A percentile compares a stretch with the other conserved stretches of the same genome.
These are phyloP conservation scores for Menidia menidia DNA, from an alignment of 2,797 vertebrate genomes.

Conservation along the genomic window DNA sequence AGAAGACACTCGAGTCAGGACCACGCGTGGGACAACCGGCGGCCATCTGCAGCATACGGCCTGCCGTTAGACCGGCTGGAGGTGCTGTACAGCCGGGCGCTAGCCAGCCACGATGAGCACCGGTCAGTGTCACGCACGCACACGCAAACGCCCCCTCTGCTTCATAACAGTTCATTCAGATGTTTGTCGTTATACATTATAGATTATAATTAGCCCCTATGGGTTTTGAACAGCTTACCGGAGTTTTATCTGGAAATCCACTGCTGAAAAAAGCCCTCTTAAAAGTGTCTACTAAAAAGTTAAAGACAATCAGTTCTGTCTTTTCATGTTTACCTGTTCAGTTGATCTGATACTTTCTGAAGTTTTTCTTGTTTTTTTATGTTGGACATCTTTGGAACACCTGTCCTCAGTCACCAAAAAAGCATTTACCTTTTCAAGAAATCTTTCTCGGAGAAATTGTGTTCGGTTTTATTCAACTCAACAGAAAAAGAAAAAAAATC, in stretches of 20 bases:
- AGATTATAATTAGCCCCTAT: not conserved
- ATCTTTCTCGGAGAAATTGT: not conserved
- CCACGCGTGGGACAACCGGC: conserved; percentile 22
- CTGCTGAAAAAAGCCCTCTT: not conserved
- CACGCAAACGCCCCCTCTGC: not conserved
- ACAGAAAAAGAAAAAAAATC: not conserved
- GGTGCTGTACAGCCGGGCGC: conserved; percentile 70
- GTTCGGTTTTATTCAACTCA: not conserved
- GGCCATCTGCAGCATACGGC: conserved; percentile 1
- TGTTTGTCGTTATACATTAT: no score
- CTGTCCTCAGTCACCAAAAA: conserved; percentile 7
- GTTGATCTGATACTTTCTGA: not conserved
- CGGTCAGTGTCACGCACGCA: conserved; percentile 58
- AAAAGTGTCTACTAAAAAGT: not conserved
- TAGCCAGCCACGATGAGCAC: conserved; percentile 76
- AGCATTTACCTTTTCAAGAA: not conserved
- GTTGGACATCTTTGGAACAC: not conserved
- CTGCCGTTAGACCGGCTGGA: conserved; percentile 76
- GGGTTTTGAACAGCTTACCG: not conserved
- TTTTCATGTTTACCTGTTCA: not conserved
- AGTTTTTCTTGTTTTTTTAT: not conserved
- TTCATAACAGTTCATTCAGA: no score
- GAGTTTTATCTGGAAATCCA: no score
- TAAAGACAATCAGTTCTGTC: not conserved
- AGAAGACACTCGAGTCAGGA: conserved; percentile 80